Base-by-base conservation (phyloP, 2,113 vertebrate species). In the Chaetodon auriga region DNA sequence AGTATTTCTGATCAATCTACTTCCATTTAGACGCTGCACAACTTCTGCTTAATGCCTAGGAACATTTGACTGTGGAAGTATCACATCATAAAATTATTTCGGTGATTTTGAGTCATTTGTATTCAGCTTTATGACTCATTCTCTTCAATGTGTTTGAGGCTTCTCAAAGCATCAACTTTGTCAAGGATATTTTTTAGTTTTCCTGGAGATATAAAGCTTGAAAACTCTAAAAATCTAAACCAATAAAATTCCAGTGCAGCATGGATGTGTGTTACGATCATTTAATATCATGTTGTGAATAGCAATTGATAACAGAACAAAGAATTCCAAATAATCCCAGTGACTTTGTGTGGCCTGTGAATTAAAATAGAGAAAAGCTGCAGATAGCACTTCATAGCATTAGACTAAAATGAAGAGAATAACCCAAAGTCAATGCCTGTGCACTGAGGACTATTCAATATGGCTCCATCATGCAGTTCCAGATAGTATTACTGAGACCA, bases 401-500 rank as follows among this genome's bases (percentile, higher is more conserved):
- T 30, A 53, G 23, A 57, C 51, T 75, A 21, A 77, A 71, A 84
- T 79, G 36, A 83, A 78, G 45, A 83, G 41, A 41, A 14, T 38
- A 46, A 81, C 69, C 57, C 51, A 55, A 61, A 81, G 80, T 70
- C 68, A 58, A 18, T 46, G 55, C 38, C 21, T 54, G 55, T 41
- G 75, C 78, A 48, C 78, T 70, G 58, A 68, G 75, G 46, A 41
- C 53, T 53, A 12, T 70, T 80, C 48, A 64, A 45, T 7, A 14
- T 6, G 48, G 73, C 74, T 80, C 80, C 72, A 62, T 82, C 61
- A 46, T 63, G 65, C 75, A n/a, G 62, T 61, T 77, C 70, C 74
- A 57, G 60, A 81, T 54, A 83, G 68, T 81, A 49, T 74, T 60
- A 81, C 73, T 49, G 38, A 72, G 41, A 58, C 54, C 65, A 87